Base-by-base conservation (phyloP, 2,888 invertebrate species). In the Ectropis crepuscularia region DNA sequence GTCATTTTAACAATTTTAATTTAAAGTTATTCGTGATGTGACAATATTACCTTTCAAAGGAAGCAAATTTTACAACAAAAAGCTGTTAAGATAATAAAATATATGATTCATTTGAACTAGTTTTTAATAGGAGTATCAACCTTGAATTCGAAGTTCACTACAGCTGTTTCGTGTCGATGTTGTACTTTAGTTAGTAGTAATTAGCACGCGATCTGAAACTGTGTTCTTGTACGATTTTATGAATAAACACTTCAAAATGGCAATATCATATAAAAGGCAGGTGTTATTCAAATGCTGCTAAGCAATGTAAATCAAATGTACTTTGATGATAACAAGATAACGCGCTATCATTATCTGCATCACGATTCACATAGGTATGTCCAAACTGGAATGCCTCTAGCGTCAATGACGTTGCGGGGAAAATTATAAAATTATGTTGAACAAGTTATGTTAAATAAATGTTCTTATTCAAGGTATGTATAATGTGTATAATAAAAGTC, bases 131-230 rank as follows among this genome's bases (percentile, higher is more conserved):
- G 55, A 58, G 36, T 41, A 39, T 51, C 48, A 64, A 64, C 64
- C 64, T 64, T 64, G 60, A 64, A 57, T 60, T 64, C 57, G 43
- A 57, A 64, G 64, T 64, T 60, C 42, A 60, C 47, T 39, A 57
- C 53, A 60, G 54, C 54, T 41, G 45, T 54, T 28, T 57, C 47
- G 64, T 53, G 60, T 53, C 60, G 37, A 51, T 64, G 55, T 46
- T 41, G 38, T 61, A 53, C 46, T 45, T 37, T 37, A 37, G 57
- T 63, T 42, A 55, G 54, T 53, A 49, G 45, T 50, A 5, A 54
- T 61, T 67, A 67, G 65, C 67, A 69, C 65, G 65, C 67, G 61
- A 69, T 65, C 59, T 66, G 46, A 59, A 63, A 49, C 48, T 47
- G 46, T 39, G 37, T 28, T 59, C 16, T n/a, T 57, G 41, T 41